These are phyloP conservation scores for Phalacrocorax pelagicus DNA, from an alignment of 2,113 vertebrate species.

Conservation along the genomic window DNA sequence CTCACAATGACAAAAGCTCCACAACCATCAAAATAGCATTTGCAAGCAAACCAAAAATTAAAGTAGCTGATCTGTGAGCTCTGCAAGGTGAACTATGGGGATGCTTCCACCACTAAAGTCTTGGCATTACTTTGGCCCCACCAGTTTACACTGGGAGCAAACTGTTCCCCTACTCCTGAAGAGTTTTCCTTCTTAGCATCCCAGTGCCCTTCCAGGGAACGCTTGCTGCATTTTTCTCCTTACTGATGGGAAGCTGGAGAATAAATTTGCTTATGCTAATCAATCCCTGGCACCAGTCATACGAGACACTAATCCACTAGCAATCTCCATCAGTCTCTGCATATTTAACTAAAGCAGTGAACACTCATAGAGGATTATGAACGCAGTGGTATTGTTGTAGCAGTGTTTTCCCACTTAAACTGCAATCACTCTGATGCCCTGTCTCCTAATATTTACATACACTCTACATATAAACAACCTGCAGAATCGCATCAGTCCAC, in stretches of 20 bases:
- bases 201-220: not conserved
- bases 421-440: not conserved
- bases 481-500: not conserved
- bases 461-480: not conserved
- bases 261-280: slow-evolving; percentile 66
- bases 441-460: slow-evolving; percentile 20
- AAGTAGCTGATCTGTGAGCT: not conserved
- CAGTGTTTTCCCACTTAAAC: slow-evolving; percentile 21
- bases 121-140: not conserved
- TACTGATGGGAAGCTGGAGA: not conserved
- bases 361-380: slow-evolving; percentile 44
- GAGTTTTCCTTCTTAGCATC: not conserved
- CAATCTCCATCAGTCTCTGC: slow-evolving; percentile 57
- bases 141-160: not conserved
- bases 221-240: not conserved
- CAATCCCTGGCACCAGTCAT: slow-evolving; percentile 27
- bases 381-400: slow-evolving; percentile 31
- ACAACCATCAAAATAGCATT: not conserved
- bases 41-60: not conserved
- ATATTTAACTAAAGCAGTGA: slow-evolving; percentile 49
- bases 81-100: not conserved
- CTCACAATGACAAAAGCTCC: not conserved
- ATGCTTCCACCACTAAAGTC: not conserved
- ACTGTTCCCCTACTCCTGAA: not conserved
- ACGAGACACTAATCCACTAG: slow-evolving; percentile 47